Percentiles rank a stretch among this genome's conserved stretches.
These are phyloP conservation scores for Dromaius novaehollandiae DNA, from an alignment of 2,113 vertebrate genomes.

Conservation along the genomic window DNA sequence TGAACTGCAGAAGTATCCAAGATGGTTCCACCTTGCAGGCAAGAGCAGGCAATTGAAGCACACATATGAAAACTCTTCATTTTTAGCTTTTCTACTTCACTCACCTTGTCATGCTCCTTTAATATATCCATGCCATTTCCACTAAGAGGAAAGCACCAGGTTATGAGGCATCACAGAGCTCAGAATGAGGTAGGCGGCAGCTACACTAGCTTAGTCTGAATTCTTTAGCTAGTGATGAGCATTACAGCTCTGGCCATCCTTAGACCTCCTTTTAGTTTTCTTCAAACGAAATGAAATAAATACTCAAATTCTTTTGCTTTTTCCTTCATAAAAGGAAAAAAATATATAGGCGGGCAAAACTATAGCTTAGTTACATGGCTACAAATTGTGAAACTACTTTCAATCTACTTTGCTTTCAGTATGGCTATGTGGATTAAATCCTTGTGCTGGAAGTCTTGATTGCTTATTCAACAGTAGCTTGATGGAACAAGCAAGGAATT, in stretches of 20 bases:
- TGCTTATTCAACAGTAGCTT: conserved; percentile 40
- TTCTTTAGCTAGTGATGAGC: background rate
- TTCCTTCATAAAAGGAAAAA: background rate
- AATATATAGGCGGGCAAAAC: background rate
- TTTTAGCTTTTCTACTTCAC: background rate
- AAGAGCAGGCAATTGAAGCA: background rate
- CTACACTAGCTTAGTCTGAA: background rate
- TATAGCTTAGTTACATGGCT: background rate
- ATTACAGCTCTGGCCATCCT: background rate
- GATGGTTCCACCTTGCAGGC: background rate
- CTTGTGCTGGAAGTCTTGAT: background rate
- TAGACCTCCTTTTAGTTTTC: background rate
- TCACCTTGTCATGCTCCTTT: background rate
- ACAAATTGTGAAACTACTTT: background rate
- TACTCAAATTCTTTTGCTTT: background rate
- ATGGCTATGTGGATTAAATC: background rate
- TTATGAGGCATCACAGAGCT: background rate
- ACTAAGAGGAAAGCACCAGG: background rate
- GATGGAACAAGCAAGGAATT: conserved; percentile 36
- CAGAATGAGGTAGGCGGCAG: background rate
- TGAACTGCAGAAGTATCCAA: background rate
- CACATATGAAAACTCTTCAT: background rate
- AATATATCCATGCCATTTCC: background rate
- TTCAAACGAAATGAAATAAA: background rate
- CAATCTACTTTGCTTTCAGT: background rate